phyloP scores from a whole-genome alignment of 2,797 vertebrate species.

The Mormyrus hasselquistii region DNA sequence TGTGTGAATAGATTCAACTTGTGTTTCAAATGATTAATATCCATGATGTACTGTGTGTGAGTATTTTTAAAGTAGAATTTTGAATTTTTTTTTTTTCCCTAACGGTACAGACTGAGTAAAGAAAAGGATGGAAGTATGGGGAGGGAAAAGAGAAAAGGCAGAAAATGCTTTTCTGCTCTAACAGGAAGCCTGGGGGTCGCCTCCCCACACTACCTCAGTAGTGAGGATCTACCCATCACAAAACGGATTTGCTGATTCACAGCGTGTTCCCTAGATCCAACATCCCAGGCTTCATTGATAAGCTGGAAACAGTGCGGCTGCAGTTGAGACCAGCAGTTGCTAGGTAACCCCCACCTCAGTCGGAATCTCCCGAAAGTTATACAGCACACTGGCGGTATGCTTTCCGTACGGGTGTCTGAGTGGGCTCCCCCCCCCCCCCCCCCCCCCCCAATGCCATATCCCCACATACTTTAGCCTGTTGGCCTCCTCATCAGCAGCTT shows the following conservation, averaged over 20 bases:
- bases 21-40: neutral
- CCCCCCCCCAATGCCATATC: too few species aligned
- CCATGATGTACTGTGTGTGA: neutral
- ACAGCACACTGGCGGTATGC: neutral
- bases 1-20: neutral
- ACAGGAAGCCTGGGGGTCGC: neutral
- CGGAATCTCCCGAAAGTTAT: slow-evolving; percentile 44
- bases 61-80: neutral
- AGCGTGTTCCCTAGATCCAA: neutral
- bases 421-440: neutral
- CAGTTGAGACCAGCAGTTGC: slow-evolving; percentile 41
- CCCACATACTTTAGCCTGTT: slow-evolving; percentile 60
- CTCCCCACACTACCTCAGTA: neutral
- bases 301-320: slow-evolving; percentile 10
- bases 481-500: slow-evolving; percentile 63
- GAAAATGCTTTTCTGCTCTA: neutral
- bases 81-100: neutral
- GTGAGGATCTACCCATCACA: slow-evolving; percentile 9
- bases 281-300: slow-evolving; percentile 11
- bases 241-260: slow-evolving; percentile 17
- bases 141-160: neutral
- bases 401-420: neutral
- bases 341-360: slow-evolving; percentile 56
- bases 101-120: neutral
- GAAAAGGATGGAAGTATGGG: neutral